Percentiles rank a stretch among this genome's conserved stretches.
These are phyloP conservation scores for Apostichopus californicus DNA, from an alignment of 35 echinoderm and acorn worm genomes.

Conservation along the genomic window DNA sequence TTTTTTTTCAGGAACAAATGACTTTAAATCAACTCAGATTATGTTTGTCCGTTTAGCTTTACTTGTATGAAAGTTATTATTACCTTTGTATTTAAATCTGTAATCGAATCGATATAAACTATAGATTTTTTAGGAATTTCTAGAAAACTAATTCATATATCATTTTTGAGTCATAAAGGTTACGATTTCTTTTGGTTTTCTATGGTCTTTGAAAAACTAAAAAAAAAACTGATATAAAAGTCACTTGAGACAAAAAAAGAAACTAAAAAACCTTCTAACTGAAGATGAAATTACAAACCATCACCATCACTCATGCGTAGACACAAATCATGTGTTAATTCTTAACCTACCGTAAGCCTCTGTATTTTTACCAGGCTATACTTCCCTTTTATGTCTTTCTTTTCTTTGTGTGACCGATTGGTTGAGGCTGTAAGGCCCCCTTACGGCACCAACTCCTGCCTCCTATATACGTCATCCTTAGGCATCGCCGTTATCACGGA, in stretches of 20 bases:
- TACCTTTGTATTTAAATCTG: no score
- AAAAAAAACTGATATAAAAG: neutral
- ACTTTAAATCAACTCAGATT: no score
- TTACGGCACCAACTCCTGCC: neutral
- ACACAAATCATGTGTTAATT: neutral
- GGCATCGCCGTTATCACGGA: neutral
- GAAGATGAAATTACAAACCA: neutral
- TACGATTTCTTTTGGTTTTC: no score
- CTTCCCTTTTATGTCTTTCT: neutral
- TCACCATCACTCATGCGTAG: neutral
- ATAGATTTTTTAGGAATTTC: no score
- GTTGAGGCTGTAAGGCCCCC: neutral
- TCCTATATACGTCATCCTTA: constrained; percentile 1
- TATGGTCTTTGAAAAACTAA: no score
- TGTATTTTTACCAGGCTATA: neutral
- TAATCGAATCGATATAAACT: no score
- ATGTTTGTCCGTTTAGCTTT: no score
- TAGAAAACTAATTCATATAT: no score
- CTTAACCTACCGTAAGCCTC: neutral
- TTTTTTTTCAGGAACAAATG: no score
- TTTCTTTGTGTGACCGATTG: neutral
- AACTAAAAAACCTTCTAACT: neutral
- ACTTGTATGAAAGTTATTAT: no score
- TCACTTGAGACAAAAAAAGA: neutral
- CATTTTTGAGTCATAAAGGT: no score